A percentile compares a stretch with the other conserved stretches of the same genome.
Conservation (phyloP, 2,888 invertebrate species). For the Drosophila planitibia region DNA sequence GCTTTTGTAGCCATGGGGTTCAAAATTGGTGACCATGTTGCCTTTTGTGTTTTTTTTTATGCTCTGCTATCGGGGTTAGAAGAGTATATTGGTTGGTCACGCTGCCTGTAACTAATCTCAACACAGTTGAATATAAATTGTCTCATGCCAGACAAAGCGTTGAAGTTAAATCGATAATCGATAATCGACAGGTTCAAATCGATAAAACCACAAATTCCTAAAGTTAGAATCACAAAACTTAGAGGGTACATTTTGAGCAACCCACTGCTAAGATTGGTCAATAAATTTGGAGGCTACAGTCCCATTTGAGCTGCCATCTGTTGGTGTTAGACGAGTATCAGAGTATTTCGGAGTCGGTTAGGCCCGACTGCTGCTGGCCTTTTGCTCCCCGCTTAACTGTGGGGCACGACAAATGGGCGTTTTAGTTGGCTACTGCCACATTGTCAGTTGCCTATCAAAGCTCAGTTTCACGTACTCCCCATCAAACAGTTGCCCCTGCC, state of each 20-base stretch:
- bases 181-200: background rate
- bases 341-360: background rate
- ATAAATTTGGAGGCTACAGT: background rate
- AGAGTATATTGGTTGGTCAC: background rate
- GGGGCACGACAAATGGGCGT: conserved; percentile 13
- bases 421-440: conserved; percentile 3
- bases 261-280: background rate
- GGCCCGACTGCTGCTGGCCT: background rate
- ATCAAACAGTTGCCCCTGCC: conserved; percentile 46
- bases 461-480: conserved; percentile 49
- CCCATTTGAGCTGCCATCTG: background rate
- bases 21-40: conserved; percentile 35
- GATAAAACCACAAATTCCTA: background rate
- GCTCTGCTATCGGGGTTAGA: background rate
- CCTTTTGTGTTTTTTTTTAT: conserved; percentile 21
- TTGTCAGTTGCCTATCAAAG: conserved; percentile 13
- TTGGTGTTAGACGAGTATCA: background rate
- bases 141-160: background rate
- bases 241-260: background rate
- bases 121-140: background rate
- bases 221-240: background rate
- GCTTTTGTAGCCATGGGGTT: conserved; percentile 25
- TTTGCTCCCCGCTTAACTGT: conserved; percentile 13
- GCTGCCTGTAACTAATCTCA: background rate
- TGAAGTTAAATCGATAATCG: background rate